Evolutionary conservation across 2,888 invertebrate genomes (phyloP).

Genomic region (Galerucella pusilla): DNA sequence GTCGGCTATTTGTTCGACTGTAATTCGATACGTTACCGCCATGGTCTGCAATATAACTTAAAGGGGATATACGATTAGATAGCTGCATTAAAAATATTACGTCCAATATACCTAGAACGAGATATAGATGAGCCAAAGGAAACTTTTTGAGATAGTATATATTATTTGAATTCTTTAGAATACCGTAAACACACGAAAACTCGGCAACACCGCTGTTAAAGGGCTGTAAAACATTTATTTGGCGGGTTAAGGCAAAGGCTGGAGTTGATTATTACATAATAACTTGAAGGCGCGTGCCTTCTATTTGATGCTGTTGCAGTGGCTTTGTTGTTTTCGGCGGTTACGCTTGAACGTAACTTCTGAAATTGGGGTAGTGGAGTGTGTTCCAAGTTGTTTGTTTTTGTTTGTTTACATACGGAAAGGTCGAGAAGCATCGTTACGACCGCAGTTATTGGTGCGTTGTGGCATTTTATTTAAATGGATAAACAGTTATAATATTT

Average conservation of each 20-base stretch:
- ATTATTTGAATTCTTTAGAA: background rate
- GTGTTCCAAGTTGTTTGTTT: slow-evolving; percentile 15
- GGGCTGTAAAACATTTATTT: slow-evolving; percentile 25
- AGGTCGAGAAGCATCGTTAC: slow-evolving; percentile 3
- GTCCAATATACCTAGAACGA: no score
- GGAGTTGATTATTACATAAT: slow-evolving; percentile 25
- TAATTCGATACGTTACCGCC: no score
- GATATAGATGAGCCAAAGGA: no score
- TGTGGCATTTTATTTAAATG: background rate
- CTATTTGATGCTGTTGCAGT: slow-evolving; percentile 25
- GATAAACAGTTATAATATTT: background rate
- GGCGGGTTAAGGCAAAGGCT: slow-evolving; percentile 25
- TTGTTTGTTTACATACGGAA: slow-evolving; percentile 26
- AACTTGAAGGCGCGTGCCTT: slow-evolving; percentile 40
- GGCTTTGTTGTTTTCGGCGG: slow-evolving; percentile 33
- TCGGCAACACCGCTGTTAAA: slow-evolving; percentile 19
- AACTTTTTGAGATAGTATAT: no score
- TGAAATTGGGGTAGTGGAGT: slow-evolving; percentile 34
- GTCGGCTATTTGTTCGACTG: no score
- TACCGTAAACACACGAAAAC: background rate
- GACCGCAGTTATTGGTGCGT: background rate
- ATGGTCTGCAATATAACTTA: no score
- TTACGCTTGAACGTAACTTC: background rate
- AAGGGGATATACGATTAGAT: no score
- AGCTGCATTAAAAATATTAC: no score